Evolutionary conservation across 2,113 vertebrate genomes (phyloP).

Genomic region (Sarotherodon lohbergeri): DNA sequence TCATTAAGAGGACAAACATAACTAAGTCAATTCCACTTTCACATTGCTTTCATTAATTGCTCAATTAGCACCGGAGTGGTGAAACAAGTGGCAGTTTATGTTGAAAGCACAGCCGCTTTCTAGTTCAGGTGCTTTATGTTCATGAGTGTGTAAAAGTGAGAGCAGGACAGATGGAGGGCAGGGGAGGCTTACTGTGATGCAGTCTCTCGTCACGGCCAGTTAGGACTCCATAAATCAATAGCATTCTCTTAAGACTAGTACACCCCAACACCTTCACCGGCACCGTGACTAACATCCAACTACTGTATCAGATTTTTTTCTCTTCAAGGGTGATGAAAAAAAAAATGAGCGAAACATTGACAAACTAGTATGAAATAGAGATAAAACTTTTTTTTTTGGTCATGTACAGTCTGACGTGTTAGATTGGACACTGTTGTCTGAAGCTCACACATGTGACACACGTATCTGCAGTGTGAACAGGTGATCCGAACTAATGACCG

Average conservation of each 20-base stretch:
- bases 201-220: conserved; percentile 63
- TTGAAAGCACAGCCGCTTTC: neutral
- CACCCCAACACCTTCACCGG: conserved; percentile 37
- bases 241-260: conserved; percentile 44
- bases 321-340: conserved; percentile 36
- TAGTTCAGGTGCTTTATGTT: conserved; percentile 2
- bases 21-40: conserved; percentile 31
- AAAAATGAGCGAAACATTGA: conserved; percentile 22
- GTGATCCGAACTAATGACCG: conserved; percentile 42
- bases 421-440: conserved; percentile 20
- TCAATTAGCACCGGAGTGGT: conserved; percentile 29
- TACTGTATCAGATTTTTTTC: conserved; percentile 56
- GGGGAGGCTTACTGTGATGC: conserved; percentile 14
- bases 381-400: neutral
- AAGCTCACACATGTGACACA: conserved; percentile 2
- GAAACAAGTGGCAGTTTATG: conserved; percentile 43
- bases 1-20: conserved; percentile 50
- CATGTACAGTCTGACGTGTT: neutral
- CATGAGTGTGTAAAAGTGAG: neutral
- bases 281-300: conserved; percentile 62
- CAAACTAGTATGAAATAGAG: conserved; percentile 24
- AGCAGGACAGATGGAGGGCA: neutral
- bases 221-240: conserved; percentile 69
- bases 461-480: conserved; percentile 3
- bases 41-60: conserved; percentile 10